Conservation (phyloP, 2,888 invertebrate genomes). For the Anthrax anthrax region DNA sequence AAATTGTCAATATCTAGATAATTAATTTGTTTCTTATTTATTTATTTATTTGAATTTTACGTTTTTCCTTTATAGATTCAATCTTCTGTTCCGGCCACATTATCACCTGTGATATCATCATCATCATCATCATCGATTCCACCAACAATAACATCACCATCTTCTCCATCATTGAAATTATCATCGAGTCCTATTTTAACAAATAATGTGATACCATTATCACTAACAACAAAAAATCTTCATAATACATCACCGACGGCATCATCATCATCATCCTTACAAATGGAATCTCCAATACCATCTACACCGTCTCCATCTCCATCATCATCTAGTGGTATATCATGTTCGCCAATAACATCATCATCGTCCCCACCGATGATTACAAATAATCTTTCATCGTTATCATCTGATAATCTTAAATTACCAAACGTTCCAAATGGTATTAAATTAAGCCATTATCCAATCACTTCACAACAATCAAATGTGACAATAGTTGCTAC, state of each 20-base stretch:
- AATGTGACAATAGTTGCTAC: conserved; percentile 1
- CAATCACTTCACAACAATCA: not conserved
- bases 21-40: too few relatives aligned
- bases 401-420: conserved; percentile 4
- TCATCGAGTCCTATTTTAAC: conserved; percentile 8
- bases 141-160: conserved; percentile 17
- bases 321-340: conserved; percentile 29
- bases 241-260: conserved; percentile 22
- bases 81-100: conserved; percentile 26
- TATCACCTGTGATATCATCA: conserved; percentile 32
- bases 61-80: conserved; percentile 19
- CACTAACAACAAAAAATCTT: conserved; percentile 22
- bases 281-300: conserved; percentile 25
- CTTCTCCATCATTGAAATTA: conserved; percentile 10
- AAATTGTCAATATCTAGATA: conserved; percentile 10
- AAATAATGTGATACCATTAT: conserved; percentile 17
- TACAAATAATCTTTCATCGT: conserved; percentile 16
- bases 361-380: conserved; percentile 22
- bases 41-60: conserved; percentile 3
- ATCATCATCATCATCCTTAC: conserved; percentile 18
- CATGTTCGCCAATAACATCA: conserved; percentile 27
- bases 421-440: conserved; percentile 18
- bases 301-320: conserved; percentile 33
- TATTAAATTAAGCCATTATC: conserved; percentile 15
- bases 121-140: conserved; percentile 14